phyloP scores from a whole-genome alignment of 2,797 vertebrate genomes.

The Enteromius afrohamiltoni region DNA sequence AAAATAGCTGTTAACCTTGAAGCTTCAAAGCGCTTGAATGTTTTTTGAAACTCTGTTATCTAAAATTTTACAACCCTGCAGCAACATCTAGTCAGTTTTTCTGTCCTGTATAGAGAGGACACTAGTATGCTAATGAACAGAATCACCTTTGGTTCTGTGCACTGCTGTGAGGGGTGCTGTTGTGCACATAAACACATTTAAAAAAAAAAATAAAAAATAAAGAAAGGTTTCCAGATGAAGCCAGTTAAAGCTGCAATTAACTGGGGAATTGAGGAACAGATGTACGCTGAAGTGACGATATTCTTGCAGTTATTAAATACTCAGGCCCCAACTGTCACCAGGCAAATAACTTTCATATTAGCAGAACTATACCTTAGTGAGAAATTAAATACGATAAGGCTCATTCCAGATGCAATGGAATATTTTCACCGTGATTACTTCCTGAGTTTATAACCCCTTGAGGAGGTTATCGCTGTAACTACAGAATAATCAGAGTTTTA shows the following conservation, averaged over 20 bases:
- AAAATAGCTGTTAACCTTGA: slow-evolving; percentile 72
- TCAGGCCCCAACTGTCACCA: slow-evolving; percentile 73
- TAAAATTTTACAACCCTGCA: slow-evolving; percentile 55
- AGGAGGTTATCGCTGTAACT: slow-evolving; percentile 65
- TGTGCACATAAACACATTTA: slow-evolving; percentile 59
- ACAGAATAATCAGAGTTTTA: slow-evolving; percentile 52
- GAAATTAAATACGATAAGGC: slow-evolving; percentile 70
- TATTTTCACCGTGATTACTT: slow-evolving; percentile 56
- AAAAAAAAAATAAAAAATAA: slow-evolving; percentile 65
- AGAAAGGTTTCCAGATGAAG: slow-evolving; percentile 73
- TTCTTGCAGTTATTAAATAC: slow-evolving; percentile 79
- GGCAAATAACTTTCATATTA: slow-evolving; percentile 77
- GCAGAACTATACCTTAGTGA: slow-evolving; percentile 70
- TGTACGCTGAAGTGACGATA: slow-evolving; percentile 75
- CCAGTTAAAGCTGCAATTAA: slow-evolving; percentile 74
- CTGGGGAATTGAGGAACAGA: slow-evolving; percentile 75
- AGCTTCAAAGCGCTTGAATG: slow-evolving; percentile 54
- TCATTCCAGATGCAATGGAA: slow-evolving; percentile 74
- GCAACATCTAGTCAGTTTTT: slow-evolving; percentile 64
- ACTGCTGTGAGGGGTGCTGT: slow-evolving; percentile 54
- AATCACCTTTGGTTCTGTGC: slow-evolving; percentile 65
- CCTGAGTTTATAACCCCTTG: slow-evolving; percentile 70
- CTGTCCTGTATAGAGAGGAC: slow-evolving; percentile 61
- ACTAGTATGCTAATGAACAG: slow-evolving; percentile 64
- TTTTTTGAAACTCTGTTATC: slow-evolving; percentile 68